phyloP scores from a whole-genome alignment of 2,888 invertebrate genomes.

The Miltochrista miniata region DNA sequence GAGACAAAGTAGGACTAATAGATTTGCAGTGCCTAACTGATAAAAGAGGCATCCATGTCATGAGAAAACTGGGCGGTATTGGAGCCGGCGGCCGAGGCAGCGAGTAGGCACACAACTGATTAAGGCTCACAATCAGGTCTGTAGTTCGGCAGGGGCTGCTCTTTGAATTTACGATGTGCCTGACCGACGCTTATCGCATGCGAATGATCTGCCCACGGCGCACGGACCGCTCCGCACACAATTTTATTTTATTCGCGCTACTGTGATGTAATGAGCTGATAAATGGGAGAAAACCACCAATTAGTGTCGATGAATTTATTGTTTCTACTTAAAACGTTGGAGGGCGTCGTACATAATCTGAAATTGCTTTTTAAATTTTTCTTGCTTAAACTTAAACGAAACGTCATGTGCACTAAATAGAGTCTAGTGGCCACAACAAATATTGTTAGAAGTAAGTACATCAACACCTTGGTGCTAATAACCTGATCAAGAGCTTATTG shows the following conservation, averaged over 20 bases:
- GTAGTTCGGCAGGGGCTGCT: constrained; percentile 79
- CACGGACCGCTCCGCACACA: constrained; percentile 79
- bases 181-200: constrained; percentile 82
- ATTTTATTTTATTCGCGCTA: constrained; percentile 84
- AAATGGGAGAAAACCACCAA: constrained; percentile 84
- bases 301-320: constrained; percentile 84
- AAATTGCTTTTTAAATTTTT: constrained; percentile 73
- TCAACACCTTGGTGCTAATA: too few relatives aligned
- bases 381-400: constrained; percentile 54
- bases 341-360: constrained; percentile 79
- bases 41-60: constrained; percentile 15
- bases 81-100: constrained; percentile 28
- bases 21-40: not conserved
- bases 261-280: constrained; percentile 84
- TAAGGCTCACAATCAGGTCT: constrained; percentile 80
- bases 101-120: constrained; percentile 70
- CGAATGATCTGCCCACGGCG: constrained; percentile 82
- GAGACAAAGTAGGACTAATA: not conserved
- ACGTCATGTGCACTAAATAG: too few relatives aligned
- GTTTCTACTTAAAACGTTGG: constrained; percentile 83
- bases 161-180: constrained; percentile 83
- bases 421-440: too few relatives aligned
- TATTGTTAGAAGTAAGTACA: too few relatives aligned
- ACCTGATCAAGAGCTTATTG: too few relatives aligned
- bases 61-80: constrained; percentile 17